A percentile compares a stretch with the other conserved stretches of the same genome.
Conservation (phyloP, 2,113 vertebrate genomes). For the Pyrgilauda ruficollis region DNA sequence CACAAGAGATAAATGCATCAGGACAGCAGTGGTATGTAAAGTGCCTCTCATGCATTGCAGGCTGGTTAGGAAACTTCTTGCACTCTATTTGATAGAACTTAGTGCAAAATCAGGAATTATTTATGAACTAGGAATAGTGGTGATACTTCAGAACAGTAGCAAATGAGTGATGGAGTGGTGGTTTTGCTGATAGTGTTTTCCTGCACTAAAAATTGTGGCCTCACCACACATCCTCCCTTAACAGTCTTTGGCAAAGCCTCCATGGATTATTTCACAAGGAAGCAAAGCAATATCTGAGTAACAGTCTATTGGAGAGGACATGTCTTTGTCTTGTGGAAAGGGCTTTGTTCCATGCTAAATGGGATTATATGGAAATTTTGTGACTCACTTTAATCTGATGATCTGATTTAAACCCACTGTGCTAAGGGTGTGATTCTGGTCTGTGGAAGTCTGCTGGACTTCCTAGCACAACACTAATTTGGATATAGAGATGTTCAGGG, state of each 20-base stretch:
- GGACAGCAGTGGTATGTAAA: neutral
- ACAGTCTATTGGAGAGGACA: neutral
- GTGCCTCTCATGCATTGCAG: neutral
- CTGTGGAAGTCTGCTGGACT: neutral
- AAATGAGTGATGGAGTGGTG: neutral
- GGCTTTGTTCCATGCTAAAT: neutral
- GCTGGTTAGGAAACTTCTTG: neutral
- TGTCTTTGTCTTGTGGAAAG: neutral
- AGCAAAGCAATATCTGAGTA: neutral
- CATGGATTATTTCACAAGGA: neutral
- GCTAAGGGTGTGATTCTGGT: neutral
- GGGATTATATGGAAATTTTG: neutral
- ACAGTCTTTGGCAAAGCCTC: neutral
- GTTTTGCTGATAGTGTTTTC: neutral
- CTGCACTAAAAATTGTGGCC: neutral
- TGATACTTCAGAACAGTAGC: slow-evolving; percentile 23
- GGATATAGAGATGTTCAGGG: neutral
- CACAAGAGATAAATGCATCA: neutral
- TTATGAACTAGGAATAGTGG: neutral
- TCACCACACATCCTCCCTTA: neutral
- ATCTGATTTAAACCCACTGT: neutral
- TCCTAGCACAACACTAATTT: neutral
- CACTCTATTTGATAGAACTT: neutral
- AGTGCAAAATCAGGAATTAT: neutral
- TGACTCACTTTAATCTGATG: neutral